Evolutionary conservation across 1,140 invertebrate species (phyloP).

Genomic region (Acromyrmex heyeri): DNA sequence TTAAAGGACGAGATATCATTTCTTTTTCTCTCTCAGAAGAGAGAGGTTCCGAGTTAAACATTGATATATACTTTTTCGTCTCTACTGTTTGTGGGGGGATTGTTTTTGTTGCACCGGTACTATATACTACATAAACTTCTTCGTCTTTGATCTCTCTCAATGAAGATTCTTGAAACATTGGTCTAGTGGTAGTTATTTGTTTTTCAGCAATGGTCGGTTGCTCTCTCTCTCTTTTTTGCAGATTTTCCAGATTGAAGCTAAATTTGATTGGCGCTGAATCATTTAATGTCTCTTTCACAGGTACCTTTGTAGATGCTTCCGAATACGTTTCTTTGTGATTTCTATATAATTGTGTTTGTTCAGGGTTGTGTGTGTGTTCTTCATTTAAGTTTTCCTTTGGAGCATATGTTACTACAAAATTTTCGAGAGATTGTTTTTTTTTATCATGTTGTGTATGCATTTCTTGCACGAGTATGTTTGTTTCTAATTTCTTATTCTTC

Average conservation of each 20-base stretch:
- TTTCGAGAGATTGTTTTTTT: conserved; percentile 29
- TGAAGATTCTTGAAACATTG: conserved; percentile 62
- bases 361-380: not conserved
- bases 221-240: conserved; percentile 61
- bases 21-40: not conserved
- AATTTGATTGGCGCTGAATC: conserved; percentile 80
- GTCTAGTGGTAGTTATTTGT: conserved; percentile 53
- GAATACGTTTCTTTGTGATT: conserved; percentile 76
- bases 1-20: not conserved
- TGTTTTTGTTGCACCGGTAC: conserved; percentile 72
- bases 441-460: not conserved
- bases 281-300: conserved; percentile 61
- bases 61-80: not conserved
- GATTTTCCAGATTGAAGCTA: conserved; percentile 78
- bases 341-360: conserved; percentile 53
- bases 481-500: conserved; percentile 1
- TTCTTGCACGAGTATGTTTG: conserved; percentile 40
- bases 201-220: conserved; percentile 45
- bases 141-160: conserved; percentile 33
- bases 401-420: conserved; percentile 23
- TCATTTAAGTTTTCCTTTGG: conserved; percentile 49
- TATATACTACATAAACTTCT: conserved; percentile 76
- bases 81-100: conserved; percentile 49
- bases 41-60: not conserved
- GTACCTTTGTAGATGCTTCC: conserved; percentile 55